Evolutionary conservation across 2,797 vertebrate genomes (phyloP), one percentile per base, ranked within the genome.

Genomic region (Triplophysa yarkandensis): DNA sequence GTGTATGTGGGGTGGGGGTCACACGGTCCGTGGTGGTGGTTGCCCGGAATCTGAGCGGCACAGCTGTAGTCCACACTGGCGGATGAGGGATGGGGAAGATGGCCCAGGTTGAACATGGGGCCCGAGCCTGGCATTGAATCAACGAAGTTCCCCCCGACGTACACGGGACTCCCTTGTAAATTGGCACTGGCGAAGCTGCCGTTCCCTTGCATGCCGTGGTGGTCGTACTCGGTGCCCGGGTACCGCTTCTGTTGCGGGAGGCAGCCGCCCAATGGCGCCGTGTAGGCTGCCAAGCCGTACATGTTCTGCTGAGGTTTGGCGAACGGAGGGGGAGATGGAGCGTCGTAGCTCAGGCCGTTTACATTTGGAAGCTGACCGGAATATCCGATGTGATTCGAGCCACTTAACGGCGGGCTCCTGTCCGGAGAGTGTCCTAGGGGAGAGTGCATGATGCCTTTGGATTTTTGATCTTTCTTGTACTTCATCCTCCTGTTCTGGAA

Each of bases 21-120:
- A 87, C 98, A 99, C 87, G 98, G 98, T 98, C 97, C 97, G 79
- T 99, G 98, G 79, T 99, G 98, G 86, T 99, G 98, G 90, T 96
- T 98, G 85, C 96, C 98, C 34, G 98, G 97, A 86, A 99, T 98
- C 92, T 99, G 97, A 71, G 97, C 98, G 71, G 96, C 95, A 87
- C 98, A 99, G 91, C 97, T 99, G 94, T 99, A 99, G 97, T 99
- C 98, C 96, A 98, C 97, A 85, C 97, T 98, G 88, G 96, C 97
- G 77, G 98, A 99, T 83, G 98, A 98, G 62, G 98, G 98, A 84
- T 99, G 98, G 77, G 96, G 96, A 86, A 99, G 95, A 86, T 99
- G 98, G 83, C 97, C 95, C 83, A 99, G 92, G 89, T 98, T 99
- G 94, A 99, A 99, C 92, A 98, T 96, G 19, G 98, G 97, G 81